Base-by-base conservation (phyloP, 2,888 invertebrate genomes). In the Ophion ventricosus region DNA sequence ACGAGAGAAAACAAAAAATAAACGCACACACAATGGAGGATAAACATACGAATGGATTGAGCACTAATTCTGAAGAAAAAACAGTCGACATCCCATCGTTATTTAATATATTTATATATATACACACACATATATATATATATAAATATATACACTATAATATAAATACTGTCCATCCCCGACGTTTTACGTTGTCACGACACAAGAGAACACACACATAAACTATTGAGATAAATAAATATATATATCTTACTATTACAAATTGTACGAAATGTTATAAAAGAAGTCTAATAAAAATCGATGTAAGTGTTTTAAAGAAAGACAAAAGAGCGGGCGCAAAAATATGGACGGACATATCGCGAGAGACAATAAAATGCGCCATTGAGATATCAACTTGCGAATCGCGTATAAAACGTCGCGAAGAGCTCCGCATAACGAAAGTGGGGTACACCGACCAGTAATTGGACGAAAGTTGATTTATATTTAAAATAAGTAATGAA, bases 261-360 rank as follows among this genome's bases (percentile, higher is more conserved):
- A 87, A 88, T 86, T 88, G 88, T 90, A 90, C 81, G 88, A 90
- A 88, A 89, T 89, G 87, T 88, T 91, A 90, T 90, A 89, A n/a
- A n/a, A 84, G 35, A 11, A 88, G 85, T 89, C 89, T 88, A 91
- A 91, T 89, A 90, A 90, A 90, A 87, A 89, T 88, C 88, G 90
- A 88, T 89, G 85, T 85, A 88, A 89, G 88, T 89, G 90, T 90
- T 88, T 90, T 87, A 85, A 89, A 85, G 87, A 59, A 67, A 59
- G 40, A 1, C 23, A 67, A 40, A 69, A 69, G 2, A 43, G 57
- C 3, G n/a, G 35, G 17, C 35, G 25, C 10, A 49, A 64, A 64
- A 59, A 25, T 5, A 11, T 40, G 11, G 20, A 61, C 23, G 20
- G 29, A 20, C 1, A 49, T 67, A 17, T 64, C 7, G 4, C 35